Percentiles rank a stretch among this genome's conserved stretches.
Conservation (phyloP, 2,113 vertebrate genomes). For the Tautogolabrus adspersus region DNA sequence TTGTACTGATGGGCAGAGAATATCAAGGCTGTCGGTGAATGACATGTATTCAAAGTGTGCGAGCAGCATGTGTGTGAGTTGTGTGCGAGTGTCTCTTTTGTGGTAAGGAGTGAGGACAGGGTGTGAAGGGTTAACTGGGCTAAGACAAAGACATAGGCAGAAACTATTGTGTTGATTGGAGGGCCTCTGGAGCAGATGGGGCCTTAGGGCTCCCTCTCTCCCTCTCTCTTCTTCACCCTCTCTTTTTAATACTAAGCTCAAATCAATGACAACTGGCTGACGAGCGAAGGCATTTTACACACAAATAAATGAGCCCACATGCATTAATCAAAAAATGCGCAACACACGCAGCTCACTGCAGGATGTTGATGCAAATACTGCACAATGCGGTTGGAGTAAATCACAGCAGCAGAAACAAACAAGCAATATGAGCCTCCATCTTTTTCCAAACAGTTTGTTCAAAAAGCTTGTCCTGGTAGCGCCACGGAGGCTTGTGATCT, state of each 20-base stretch:
- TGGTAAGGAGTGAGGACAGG: constrained; percentile 58
- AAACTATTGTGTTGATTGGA: constrained; percentile 73
- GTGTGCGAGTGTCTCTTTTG: constrained; percentile 39
- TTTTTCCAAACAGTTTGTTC: constrained; percentile 12
- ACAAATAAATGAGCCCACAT: constrained; percentile 44
- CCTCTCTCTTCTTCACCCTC: background rate
- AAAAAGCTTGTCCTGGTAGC: background rate
- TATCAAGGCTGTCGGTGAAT: constrained; percentile 46
- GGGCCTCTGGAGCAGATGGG: constrained; percentile 75
- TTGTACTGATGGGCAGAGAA: constrained; percentile 44
- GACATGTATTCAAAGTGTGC: constrained; percentile 23
- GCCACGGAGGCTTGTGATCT: background rate
- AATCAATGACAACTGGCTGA: constrained; percentile 41
- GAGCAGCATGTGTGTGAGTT: background rate
- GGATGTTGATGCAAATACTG: constrained; percentile 35
- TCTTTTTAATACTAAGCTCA: constrained; percentile 19
- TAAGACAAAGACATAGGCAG: constrained; percentile 80
- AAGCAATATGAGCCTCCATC: background rate
- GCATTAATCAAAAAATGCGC: constrained; percentile 46
- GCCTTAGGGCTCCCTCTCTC: constrained; percentile 62
- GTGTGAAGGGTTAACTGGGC: constrained; percentile 80
- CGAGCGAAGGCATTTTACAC: constrained; percentile 29
- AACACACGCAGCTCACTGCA: constrained; percentile 35
- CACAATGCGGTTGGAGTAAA: constrained; percentile 10
- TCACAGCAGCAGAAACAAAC: constrained; percentile 12